Conservation (phyloP, 2,113 vertebrate genomes). For the Oceanodroma tethys region DNA sequence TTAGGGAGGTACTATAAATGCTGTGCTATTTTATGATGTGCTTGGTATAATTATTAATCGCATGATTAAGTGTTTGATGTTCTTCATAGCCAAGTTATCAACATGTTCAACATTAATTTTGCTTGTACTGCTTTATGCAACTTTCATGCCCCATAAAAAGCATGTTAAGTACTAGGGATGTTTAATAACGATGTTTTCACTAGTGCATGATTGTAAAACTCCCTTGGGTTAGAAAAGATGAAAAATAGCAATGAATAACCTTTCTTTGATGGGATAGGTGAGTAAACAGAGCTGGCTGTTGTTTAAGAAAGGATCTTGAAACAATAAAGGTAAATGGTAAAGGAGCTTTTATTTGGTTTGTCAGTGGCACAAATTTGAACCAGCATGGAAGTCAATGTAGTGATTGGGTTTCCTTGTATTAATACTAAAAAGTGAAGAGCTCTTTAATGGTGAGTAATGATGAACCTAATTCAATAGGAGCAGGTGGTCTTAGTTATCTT, state of each 20-base stretch:
- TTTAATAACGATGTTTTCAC: background rate
- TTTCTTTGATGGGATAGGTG: background rate
- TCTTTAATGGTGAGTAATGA: background rate
- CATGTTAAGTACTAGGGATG: background rate
- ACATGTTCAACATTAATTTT: constrained; percentile 12
- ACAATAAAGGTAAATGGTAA: background rate
- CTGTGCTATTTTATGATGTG: background rate
- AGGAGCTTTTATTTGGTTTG: background rate
- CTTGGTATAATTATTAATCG: background rate
- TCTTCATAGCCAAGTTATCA: constrained; percentile 5
- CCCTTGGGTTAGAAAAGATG: background rate
- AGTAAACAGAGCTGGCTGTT: background rate
- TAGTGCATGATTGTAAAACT: background rate
- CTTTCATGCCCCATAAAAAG: constrained; percentile 23
- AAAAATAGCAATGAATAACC: background rate
- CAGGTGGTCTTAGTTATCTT: background rate
- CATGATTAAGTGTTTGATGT: constrained; percentile 39
- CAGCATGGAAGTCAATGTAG: rapidly evolving
- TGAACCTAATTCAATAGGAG: background rate
- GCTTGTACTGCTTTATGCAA: constrained; percentile 21
- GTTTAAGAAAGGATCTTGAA: background rate
- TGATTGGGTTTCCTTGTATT: background rate
- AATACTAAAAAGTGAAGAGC: background rate
- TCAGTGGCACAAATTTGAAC: background rate
- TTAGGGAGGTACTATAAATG: background rate